phyloP scores from a whole-genome alignment of 2,888 invertebrate genomes.

The Pedicia rivosa region DNA sequence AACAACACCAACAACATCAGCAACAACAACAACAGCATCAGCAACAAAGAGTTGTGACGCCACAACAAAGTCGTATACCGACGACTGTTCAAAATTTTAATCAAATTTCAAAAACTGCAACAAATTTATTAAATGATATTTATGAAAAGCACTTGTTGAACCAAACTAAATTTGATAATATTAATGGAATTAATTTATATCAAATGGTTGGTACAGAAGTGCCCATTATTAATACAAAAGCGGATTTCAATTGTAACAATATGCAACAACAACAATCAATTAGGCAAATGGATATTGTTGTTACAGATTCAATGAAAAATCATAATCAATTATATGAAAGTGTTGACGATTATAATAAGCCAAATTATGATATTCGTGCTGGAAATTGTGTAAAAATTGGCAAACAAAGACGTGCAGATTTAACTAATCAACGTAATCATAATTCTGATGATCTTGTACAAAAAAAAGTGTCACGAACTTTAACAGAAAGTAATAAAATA shows the following conservation, averaged over 20 bases:
- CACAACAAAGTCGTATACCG: constrained; percentile 8
- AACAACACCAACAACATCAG: too few relatives aligned
- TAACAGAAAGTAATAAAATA: background rate
- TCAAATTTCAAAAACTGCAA: constrained; percentile 24
- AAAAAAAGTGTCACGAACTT: too few relatives aligned
- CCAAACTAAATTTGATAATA: constrained; percentile 20
- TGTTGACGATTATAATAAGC: background rate
- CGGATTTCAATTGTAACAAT: too few relatives aligned
- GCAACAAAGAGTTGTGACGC: background rate
- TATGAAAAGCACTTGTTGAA: constrained; percentile 25
- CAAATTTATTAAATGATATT: constrained; percentile 23
- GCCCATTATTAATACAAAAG: too few relatives aligned
- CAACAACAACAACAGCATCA: too few relatives aligned
- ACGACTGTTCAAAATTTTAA: constrained; percentile 18
- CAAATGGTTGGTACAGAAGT: too few relatives aligned
- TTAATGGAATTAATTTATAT: constrained; percentile 2
- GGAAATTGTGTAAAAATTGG: background rate
- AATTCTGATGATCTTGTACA: too few relatives aligned
- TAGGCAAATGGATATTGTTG: too few relatives aligned
- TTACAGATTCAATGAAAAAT: too few relatives aligned
- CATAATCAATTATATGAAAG: background rate
- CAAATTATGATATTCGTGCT: background rate
- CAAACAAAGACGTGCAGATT: background rate
- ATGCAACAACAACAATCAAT: too few relatives aligned
- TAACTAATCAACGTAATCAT: background rate